These are phyloP conservation scores for Ischnura elegans DNA, from an alignment of 2,888 invertebrate genomes.

Conservation along the genomic window DNA sequence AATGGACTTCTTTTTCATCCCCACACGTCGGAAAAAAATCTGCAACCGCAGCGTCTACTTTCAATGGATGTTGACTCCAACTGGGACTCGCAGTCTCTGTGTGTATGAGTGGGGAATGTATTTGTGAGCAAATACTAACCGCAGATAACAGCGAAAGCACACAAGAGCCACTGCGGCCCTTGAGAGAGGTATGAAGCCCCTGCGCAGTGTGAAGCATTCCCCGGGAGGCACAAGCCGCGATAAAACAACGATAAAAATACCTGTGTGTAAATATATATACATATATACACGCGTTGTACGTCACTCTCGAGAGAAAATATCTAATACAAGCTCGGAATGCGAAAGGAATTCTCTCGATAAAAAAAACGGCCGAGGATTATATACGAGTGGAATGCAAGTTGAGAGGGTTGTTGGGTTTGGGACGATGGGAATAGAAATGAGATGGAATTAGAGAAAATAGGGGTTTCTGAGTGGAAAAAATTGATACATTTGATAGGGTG, in stretches of 20 bases:
- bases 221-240: neutral
- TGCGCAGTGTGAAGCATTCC: neutral
- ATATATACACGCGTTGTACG: neutral
- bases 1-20: neutral
- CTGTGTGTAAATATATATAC: neutral
- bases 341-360: conserved; percentile 28
- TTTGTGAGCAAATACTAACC: neutral
- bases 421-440: conserved; percentile 3
- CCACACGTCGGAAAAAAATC: neutral
- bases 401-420: neutral
- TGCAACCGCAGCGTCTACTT: neutral
- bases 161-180: neutral
- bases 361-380: no score
- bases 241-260: neutral
- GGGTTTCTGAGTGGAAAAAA: neutral
- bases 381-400: neutral
- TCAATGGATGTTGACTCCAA: neutral
- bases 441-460: conserved; percentile 49
- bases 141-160: neutral
- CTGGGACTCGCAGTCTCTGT: neutral
- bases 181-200: neutral
- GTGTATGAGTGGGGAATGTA: neutral
- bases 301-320: neutral
- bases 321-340: neutral
- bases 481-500: neutral